These are phyloP conservation scores for Boloria euphrosyne DNA, from an alignment of 2,888 invertebrate species.

Conservation along the genomic window DNA sequence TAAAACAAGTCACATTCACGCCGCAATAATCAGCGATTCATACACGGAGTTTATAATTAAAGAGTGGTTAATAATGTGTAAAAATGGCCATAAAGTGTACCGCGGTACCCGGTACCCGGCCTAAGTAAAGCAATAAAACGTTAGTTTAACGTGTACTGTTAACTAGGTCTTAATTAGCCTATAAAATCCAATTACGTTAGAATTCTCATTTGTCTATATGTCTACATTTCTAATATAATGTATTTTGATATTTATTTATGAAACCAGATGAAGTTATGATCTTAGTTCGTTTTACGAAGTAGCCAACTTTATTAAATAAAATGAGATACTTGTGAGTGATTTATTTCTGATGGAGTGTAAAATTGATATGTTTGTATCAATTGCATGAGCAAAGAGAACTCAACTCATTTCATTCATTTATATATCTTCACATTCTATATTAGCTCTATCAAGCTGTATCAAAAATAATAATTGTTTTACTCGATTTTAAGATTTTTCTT, in stretches of 20 bases:
- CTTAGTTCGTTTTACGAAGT: too few species aligned
- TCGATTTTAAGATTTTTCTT: too few species aligned
- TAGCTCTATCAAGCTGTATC: too few species aligned
- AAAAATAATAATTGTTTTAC: too few species aligned
- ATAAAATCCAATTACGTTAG: conserved; percentile 32
- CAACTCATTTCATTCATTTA: too few species aligned
- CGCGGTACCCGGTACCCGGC: conserved; percentile 40
- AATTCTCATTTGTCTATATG: conserved; percentile 12
- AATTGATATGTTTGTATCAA: too few species aligned
- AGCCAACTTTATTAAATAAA: too few species aligned
- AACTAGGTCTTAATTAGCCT: conserved; percentile 28
- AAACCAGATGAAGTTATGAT: too few species aligned
- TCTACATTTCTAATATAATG: conserved; percentile 17
- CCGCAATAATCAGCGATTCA: conserved; percentile 27
- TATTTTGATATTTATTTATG: background rate
- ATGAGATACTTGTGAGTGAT: too few species aligned
- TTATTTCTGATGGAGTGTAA: too few species aligned
- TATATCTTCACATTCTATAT: too few species aligned
- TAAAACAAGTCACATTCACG: conserved; percentile 21
- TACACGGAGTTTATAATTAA: conserved; percentile 24
- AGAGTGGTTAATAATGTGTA: conserved; percentile 34
- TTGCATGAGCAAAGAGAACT: too few species aligned
- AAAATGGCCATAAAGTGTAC: conserved; percentile 28
- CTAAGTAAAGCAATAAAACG: conserved; percentile 32
- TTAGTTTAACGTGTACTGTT: conserved; percentile 19